Conservation (phyloP, 2,888 invertebrate genomes). For the Chloromyia formosa region DNA sequence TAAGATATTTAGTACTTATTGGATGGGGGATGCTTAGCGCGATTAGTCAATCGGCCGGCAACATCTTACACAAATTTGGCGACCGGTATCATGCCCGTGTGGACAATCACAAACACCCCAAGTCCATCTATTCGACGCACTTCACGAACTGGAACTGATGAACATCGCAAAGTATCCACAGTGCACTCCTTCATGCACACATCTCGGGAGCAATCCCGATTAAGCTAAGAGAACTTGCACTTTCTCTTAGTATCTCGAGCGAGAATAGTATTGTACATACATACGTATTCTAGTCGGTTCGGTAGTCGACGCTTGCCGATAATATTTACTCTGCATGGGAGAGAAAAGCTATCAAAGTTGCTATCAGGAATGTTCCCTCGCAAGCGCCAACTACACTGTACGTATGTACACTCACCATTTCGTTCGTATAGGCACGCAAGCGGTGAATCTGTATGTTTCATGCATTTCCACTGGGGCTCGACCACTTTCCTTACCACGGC, state of each 20-base stretch:
- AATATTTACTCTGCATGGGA: background rate
- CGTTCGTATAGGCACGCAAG: slow-evolving; percentile 7
- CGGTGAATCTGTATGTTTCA: slow-evolving; percentile 2
- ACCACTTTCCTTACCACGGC: background rate
- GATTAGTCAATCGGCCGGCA: too few species aligned
- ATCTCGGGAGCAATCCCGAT: background rate
- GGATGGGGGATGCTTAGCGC: too few species aligned
- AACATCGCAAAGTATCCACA: background rate
- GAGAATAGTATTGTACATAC: background rate
- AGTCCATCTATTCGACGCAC: too few species aligned
- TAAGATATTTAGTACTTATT: too few species aligned
- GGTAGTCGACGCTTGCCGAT: too few species aligned
- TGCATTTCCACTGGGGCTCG: background rate
- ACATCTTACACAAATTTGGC: too few species aligned
- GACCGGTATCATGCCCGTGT: too few species aligned
- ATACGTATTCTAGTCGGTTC: too few species aligned
- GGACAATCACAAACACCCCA: too few species aligned
- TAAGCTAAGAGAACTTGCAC: background rate
- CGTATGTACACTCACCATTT: too few species aligned
- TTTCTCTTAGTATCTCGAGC: background rate
- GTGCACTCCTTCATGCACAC: background rate
- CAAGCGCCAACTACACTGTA: background rate
- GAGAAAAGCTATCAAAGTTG: background rate
- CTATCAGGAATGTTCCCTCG: background rate
- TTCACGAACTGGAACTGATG: too few species aligned